phyloP scores from a whole-genome alignment of 2,888 invertebrate species.

The Pachliopta kotzebuea region DNA sequence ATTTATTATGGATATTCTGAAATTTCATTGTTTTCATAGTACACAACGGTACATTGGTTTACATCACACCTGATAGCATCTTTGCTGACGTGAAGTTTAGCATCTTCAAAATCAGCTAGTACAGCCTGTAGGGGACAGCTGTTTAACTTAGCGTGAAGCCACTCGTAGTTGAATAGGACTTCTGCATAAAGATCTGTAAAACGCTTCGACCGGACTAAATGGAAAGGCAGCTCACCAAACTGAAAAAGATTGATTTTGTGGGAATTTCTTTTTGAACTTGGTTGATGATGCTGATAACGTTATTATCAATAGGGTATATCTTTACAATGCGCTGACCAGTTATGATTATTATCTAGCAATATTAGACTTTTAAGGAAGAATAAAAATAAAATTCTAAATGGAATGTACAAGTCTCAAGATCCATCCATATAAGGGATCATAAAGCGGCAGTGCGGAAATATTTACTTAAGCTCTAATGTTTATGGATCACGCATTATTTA shows the following conservation, averaged over 20 bases:
- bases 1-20: too few relatives aligned
- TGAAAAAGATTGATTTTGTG: constrained; percentile 46
- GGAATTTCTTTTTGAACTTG: too few relatives aligned
- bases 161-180: constrained; percentile 98
- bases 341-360: too few relatives aligned
- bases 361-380: too few relatives aligned
- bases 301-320: too few relatives aligned
- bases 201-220: constrained; percentile 93
- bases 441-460: constrained; percentile 2
- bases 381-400: too few relatives aligned
- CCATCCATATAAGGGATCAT: constrained; percentile 6
- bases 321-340: too few relatives aligned
- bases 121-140: constrained; percentile 97
- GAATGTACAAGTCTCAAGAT: too few relatives aligned
- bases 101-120: constrained; percentile 97
- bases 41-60: background rate
- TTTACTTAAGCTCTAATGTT: constrained; percentile 5
- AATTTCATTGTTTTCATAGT: too few relatives aligned
- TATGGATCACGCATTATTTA: constrained; percentile 9
- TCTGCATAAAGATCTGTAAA: constrained; percentile 94
- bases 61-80: constrained; percentile 86
- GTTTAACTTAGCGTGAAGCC: constrained; percentile 97
- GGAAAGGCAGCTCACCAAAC: constrained; percentile 97
- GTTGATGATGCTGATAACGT: too few relatives aligned
- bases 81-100: constrained; percentile 89